phyloP scores from a whole-genome alignment of 2,113 vertebrate species.

The Meleagris gallopavo region DNA sequence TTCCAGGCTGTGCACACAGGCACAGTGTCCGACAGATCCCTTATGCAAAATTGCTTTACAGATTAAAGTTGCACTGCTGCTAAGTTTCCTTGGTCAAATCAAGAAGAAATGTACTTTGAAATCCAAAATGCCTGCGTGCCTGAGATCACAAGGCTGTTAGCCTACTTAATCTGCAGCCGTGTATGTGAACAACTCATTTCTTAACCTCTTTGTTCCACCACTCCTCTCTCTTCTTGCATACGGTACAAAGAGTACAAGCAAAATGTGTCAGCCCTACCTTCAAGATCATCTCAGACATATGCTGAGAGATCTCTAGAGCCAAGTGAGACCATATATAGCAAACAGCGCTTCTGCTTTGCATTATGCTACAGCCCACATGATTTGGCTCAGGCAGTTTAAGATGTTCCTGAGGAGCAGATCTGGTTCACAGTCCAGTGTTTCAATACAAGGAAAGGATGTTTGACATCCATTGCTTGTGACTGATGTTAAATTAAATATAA shows the following conservation, averaged over 20 bases:
- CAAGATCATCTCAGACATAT: slow-evolving; percentile 20
- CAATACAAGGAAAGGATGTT: background rate
- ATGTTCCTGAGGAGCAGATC: background rate
- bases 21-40: rapidly evolving
- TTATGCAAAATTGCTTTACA: background rate
- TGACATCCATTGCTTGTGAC: background rate
- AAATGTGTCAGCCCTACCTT: slow-evolving; percentile 26
- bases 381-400: background rate
- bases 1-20: background rate
- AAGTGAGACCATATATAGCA: slow-evolving; percentile 3
- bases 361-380: background rate
- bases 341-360: background rate
- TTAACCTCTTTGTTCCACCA: background rate
- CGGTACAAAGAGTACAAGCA: slow-evolving; percentile 13
- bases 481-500: background rate
- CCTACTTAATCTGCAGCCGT: background rate
- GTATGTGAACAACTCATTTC: background rate
- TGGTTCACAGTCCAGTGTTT: background rate
- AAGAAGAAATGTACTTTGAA: background rate
- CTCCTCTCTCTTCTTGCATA: background rate
- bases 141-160: background rate
- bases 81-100: background rate
- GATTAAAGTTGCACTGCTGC: background rate
- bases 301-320: slow-evolving; percentile 29
- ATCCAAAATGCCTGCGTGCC: background rate